Conservation (phyloP, 1,140 invertebrate species). For the Euura saliciscinereae region DNA sequence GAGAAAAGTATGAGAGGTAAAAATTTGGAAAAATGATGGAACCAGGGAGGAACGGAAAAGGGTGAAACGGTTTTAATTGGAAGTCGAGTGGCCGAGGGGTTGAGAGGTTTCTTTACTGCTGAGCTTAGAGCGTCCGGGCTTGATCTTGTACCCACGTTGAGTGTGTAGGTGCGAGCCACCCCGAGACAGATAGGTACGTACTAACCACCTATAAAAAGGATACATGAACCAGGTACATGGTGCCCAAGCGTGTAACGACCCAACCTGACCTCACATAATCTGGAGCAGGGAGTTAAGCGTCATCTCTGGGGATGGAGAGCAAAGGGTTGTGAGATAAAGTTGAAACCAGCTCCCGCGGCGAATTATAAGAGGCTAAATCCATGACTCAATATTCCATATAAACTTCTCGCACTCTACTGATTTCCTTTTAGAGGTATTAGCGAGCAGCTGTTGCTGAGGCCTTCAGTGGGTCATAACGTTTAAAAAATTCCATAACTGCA, state of each 20-base stretch:
- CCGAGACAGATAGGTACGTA: background rate
- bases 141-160: background rate
- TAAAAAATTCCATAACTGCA: background rate
- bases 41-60: constrained; percentile 20
- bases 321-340: background rate
- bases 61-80: constrained; percentile 49
- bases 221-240: background rate
- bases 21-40: constrained; percentile 16
- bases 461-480: background rate
- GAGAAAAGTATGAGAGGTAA: background rate
- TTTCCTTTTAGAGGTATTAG: too few species aligned
- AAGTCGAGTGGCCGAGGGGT: constrained; percentile 25
- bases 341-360: too few species aligned
- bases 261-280: background rate
- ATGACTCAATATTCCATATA: too few species aligned
- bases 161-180: background rate
- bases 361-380: too few species aligned
- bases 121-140: background rate
- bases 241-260: too few species aligned
- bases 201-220: background rate
- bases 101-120: constrained; percentile 31
- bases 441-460: background rate
- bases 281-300: background rate
- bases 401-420: too few species aligned
- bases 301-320: background rate